These are phyloP conservation scores for Harlomillsia oculata DNA, from an alignment of 1,140 invertebrate genomes.

Conservation along the genomic window DNA sequence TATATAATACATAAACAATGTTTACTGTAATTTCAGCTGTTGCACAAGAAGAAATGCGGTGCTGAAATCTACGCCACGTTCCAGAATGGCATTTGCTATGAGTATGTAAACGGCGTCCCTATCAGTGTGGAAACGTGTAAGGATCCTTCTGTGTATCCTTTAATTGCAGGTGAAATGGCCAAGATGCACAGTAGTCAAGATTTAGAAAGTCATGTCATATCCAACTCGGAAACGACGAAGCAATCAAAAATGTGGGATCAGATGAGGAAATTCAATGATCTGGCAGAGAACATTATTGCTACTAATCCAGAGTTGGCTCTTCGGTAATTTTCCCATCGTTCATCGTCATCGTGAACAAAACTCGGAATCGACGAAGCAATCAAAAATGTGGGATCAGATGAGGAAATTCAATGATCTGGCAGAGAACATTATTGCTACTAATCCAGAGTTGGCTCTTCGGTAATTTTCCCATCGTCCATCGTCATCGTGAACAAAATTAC, in stretches of 20 bases:
- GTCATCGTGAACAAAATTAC: neutral
- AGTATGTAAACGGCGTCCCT: slow-evolving; percentile 75
- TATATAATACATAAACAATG: neutral
- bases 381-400: slow-evolving; percentile 64
- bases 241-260: neutral
- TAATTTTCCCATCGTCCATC: neutral
- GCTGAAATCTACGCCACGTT: slow-evolving; percentile 82
- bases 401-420: slow-evolving; percentile 63
- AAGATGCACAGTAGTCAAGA: slow-evolving; percentile 59
- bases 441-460: neutral
- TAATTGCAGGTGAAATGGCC: slow-evolving; percentile 70
- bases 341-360: slow-evolving; percentile 37
- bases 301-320: slow-evolving; percentile 16
- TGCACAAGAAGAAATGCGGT: slow-evolving; percentile 67
- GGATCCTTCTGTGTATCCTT: slow-evolving; percentile 56
- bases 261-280: slow-evolving; percentile 43
- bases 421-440: slow-evolving; percentile 36
- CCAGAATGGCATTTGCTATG: slow-evolving; percentile 86
- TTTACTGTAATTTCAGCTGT: slow-evolving; percentile 44
- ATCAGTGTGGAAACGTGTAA: slow-evolving; percentile 60
- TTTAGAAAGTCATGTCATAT: slow-evolving; percentile 38
- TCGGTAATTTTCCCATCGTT: no score
- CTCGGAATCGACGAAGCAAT: slow-evolving; percentile 38
- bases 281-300: slow-evolving; percentile 45
- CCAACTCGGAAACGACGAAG: slow-evolving; percentile 45